A percentile compares a stretch with the other conserved stretches of the same genome.
phyloP scores from a whole-genome alignment of 2,888 invertebrate genomes.

The Xestia c-nigrum region DNA sequence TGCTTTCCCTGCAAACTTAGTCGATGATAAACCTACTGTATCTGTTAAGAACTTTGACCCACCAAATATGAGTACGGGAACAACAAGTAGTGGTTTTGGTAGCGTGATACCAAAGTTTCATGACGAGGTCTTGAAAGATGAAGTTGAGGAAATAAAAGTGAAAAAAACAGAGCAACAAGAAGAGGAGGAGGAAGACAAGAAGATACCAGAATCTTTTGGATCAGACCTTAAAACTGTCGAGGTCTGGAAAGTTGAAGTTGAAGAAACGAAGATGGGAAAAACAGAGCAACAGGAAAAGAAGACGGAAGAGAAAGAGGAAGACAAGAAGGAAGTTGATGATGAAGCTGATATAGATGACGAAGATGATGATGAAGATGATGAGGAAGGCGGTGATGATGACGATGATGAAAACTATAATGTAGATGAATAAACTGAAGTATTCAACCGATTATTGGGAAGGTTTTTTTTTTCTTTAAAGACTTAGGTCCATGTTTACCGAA shows the following conservation, averaged over 20 bases:
- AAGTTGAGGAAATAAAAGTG: not conserved
- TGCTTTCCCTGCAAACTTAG: not conserved
- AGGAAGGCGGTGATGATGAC: not conserved
- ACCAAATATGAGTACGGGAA: not conserved
- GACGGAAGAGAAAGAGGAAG: not conserved
- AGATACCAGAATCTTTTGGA: not conserved
- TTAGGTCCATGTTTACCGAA: too few relatives aligned
- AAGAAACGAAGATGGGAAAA: too few relatives aligned
- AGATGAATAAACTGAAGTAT: slow-evolving; percentile 40
- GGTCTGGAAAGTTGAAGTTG: too few relatives aligned
- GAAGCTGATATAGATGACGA: not conserved
- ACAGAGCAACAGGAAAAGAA: not conserved
- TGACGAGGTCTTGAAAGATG: slow-evolving; percentile 8
- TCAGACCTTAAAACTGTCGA: too few relatives aligned
- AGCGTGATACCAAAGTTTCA: not conserved
- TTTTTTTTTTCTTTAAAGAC: too few relatives aligned
- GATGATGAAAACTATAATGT: slow-evolving; percentile 33
- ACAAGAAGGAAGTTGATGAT: too few relatives aligned
- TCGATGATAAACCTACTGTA: not conserved
- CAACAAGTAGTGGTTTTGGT: not conserved
- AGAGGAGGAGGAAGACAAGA: not conserved
- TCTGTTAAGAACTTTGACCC: not conserved
- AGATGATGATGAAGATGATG: slow-evolving; percentile 5
- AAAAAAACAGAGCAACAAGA: not conserved
- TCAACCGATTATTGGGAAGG: not conserved